Evolutionary conservation across 1,140 invertebrate genomes (phyloP), one percentile per base, ranked within the genome.

Genomic region (Lucilia cuprina): DNA sequence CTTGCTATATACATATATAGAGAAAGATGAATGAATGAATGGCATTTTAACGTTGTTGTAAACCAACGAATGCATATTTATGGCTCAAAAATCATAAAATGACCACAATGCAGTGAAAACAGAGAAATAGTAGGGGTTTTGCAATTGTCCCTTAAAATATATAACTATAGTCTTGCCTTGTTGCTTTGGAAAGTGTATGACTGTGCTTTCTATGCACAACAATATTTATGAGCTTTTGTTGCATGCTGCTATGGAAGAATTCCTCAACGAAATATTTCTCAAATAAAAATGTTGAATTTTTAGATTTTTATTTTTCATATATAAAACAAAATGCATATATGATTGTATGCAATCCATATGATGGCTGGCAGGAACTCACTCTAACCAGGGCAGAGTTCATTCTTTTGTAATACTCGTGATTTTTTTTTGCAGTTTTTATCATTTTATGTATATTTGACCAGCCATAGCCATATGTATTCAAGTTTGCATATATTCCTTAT

Each of bases 201-300:
- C 25, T 30, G 25, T 30, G 25, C 25, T 55, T 55, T n/a, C 50
- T 55, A 55, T 55, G 50, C 50, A n/a, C n/a, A 49, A 49, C 41
- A 78, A 80, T 80, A 80, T 80, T 80, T 80, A 80, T 80, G 41
- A n/a, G 47, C 41, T 80, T 34, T 80, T 47, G 77, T 80, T 80
- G 77, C 77, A 80, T 80, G 19, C 19, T 70, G 65, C 19, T 70
- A n/a, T 70, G n/a, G 55, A 19, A 70, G 19, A 21, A 21, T 70
- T 12, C 14, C 5, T 70, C 12, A 70, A 70, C 65, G n/a, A 25
- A 25, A 70, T 70, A 70, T 70, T 70, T 70, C 17, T 70, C 65
- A 70, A 70, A 70, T 70, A 70, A 70, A 70, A 70, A 21, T 70
- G 65, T 70, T 70, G 65, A 10, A 70, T 25, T 7, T n/a, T 7